These are phyloP conservation scores for Lymantria monacha DNA, from an alignment of 2,888 invertebrate species.

Conservation along the genomic window DNA sequence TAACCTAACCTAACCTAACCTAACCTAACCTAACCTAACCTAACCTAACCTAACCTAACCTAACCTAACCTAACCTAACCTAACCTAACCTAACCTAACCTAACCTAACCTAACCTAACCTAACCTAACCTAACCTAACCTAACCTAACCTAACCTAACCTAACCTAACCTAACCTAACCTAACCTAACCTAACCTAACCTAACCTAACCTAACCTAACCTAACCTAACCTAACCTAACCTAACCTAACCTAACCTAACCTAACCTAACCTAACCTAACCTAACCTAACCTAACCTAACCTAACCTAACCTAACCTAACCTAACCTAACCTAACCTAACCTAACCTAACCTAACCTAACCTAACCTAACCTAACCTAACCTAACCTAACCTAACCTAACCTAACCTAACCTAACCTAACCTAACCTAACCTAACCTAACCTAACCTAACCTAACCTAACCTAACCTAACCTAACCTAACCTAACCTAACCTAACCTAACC, in stretches of 20 bases:
- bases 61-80: conserved; percentile 11
- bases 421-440: conserved; percentile 8
- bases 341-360: conserved; percentile 11
- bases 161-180: conserved; percentile 1
- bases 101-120: conserved; percentile 10
- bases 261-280: conserved; percentile 8
- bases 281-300: conserved; percentile 9
- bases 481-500: conserved; percentile 8
- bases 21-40: conserved; percentile 11
- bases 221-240: conserved; percentile 10
- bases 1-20: conserved; percentile 11
- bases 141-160: conserved; percentile 8
- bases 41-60: conserved; percentile 9
- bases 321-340: conserved; percentile 11
- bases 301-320: conserved; percentile 11
- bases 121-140: conserved; percentile 2
- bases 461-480: conserved; percentile 8
- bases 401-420: conserved; percentile 8
- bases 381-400: conserved; percentile 8
- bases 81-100: conserved; percentile 11
- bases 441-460: conserved; percentile 8
- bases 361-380: conserved; percentile 8
- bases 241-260: conserved; percentile 10
- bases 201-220: conserved; percentile 10
- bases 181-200: conserved; percentile 5